Evolutionary conservation across 2,113 vertebrate species (phyloP).

Genomic region (Crotalus horridus): DNA sequence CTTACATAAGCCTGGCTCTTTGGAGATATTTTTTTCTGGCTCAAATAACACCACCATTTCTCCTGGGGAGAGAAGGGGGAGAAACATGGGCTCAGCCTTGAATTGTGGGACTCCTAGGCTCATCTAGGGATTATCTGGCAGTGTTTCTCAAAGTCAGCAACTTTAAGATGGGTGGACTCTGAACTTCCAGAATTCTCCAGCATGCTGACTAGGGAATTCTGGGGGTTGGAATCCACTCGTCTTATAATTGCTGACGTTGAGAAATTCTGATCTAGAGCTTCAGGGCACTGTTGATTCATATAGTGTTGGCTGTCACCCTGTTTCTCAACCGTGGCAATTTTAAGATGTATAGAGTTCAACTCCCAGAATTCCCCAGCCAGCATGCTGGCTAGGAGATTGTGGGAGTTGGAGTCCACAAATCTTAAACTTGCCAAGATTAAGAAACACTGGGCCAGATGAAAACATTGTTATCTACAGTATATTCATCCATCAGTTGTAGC

Average conservation of each 20-base stretch:
- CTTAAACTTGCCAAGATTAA: neutral
- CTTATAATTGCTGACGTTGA: neutral
- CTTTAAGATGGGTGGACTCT: neutral
- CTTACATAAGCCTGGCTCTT: slow-evolving; percentile 14
- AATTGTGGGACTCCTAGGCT: neutral
- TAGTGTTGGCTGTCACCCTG: neutral
- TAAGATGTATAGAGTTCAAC: neutral
- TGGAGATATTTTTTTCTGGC: neutral
- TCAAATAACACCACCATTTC: neutral
- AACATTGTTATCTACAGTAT: neutral
- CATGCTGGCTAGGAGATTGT: neutral
- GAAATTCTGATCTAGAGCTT: neutral
- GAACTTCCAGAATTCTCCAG: neutral
- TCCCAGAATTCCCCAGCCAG: neutral
- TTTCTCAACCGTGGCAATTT: neutral
- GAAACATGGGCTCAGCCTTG: neutral
- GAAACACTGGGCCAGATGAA: neutral
- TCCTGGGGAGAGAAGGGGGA: neutral
- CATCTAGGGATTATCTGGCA: neutral
- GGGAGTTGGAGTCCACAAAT: neutral
- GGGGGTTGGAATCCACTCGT: neutral
- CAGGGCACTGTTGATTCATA: neutral
- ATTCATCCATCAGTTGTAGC: neutral
- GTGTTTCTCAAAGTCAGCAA: neutral
- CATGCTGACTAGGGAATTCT: neutral